Evolutionary conservation across 2,888 invertebrate species (phyloP).

Genomic region (Acanthacorydalis orientalis): DNA sequence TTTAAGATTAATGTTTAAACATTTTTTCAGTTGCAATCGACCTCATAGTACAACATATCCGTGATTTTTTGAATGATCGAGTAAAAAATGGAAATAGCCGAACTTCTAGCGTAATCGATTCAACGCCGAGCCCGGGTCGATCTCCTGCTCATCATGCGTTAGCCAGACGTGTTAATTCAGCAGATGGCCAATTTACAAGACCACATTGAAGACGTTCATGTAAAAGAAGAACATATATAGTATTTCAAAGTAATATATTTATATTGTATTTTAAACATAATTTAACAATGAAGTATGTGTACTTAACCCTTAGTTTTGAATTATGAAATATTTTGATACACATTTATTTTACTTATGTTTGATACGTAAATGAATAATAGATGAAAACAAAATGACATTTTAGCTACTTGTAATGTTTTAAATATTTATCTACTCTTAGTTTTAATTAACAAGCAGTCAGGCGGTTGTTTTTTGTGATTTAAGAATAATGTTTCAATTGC

Average conservation of each 20-base stretch:
- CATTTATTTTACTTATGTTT: neutral
- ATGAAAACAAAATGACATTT: too few relatives aligned
- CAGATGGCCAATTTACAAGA: constrained; percentile 15
- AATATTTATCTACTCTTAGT: too few relatives aligned
- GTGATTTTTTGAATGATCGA: constrained; percentile 63
- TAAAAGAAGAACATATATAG: neutral
- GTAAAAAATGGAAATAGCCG: constrained; percentile 18
- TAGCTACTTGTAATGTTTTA: too few relatives aligned
- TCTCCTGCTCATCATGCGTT: constrained; percentile 14
- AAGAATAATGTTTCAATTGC: too few relatives aligned
- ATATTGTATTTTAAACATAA: neutral
- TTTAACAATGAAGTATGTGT: neutral
- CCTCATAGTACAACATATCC: constrained; percentile 91
- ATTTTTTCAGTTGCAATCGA: constrained; percentile 82
- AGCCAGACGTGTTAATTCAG: constrained; percentile 14
- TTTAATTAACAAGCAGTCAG: too few relatives aligned
- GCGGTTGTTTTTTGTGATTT: too few relatives aligned
- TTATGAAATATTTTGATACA: neutral
- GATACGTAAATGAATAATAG: neutral
- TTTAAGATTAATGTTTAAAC: too few relatives aligned
- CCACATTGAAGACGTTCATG: constrained; percentile 14
- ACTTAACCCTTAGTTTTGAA: neutral
- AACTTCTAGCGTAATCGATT: neutral
- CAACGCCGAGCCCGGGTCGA: constrained; percentile 7
- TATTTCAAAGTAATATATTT: neutral